Conservation (phyloP, 2,113 vertebrate species). For the Ailuropoda melanoleuca region DNA sequence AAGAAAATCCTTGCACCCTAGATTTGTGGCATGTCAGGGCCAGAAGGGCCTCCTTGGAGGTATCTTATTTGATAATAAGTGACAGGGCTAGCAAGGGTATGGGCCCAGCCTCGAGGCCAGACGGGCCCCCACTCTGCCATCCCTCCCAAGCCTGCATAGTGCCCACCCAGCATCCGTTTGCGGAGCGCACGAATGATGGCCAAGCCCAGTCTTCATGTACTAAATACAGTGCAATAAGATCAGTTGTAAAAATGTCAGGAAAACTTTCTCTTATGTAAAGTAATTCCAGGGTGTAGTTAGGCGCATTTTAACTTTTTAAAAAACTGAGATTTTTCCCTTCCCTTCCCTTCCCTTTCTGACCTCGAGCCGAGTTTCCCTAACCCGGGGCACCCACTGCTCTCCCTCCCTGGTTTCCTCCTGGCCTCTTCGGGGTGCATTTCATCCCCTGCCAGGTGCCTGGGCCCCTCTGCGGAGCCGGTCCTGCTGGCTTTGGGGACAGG, state of each 20-base stretch:
- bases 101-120: background rate
- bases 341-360: background rate
- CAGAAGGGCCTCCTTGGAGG: background rate
- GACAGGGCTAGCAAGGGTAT: background rate
- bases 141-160: background rate
- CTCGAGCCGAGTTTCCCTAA: background rate
- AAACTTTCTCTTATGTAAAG: background rate
- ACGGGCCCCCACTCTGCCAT: accelerated
- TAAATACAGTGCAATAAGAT: background rate
- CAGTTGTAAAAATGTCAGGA: background rate
- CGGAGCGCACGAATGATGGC: accelerated
- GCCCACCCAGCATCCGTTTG: accelerated
- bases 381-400: background rate
- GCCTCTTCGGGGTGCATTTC: background rate
- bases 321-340: background rate
- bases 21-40: background rate
- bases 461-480: background rate
- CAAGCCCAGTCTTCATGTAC: too few species aligned
- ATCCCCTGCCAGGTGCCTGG: background rate
- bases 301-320: background rate
- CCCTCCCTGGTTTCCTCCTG: background rate
- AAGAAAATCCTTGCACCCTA: background rate
- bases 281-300: background rate
- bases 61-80: background rate
- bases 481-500: background rate